phyloP scores from a whole-genome alignment of 2,797 vertebrate genomes.

The Myotis daubentonii region DNA sequence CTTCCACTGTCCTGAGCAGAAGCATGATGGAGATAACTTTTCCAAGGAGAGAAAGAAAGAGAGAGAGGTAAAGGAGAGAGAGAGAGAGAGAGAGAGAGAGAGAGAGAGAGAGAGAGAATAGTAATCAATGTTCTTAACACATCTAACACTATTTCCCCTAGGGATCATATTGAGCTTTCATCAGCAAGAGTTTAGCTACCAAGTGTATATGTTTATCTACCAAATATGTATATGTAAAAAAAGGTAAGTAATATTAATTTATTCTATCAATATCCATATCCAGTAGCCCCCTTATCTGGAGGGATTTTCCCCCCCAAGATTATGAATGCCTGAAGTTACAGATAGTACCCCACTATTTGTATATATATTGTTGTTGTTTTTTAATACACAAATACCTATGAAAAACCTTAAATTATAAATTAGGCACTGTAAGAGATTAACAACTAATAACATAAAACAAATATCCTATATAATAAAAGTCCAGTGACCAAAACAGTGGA shows the following conservation, averaged over 20 bases:
- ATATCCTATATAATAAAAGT: not conserved
- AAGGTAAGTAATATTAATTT: not conserved
- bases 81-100: too few relatives aligned
- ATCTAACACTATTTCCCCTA: not conserved
- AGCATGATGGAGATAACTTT: slow-evolving; percentile 47
- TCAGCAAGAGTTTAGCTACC: not conserved
- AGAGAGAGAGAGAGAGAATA: fast-evolving
- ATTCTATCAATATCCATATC: not conserved
- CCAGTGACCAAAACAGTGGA: too few relatives aligned
- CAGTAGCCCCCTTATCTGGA: not conserved
- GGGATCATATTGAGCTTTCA: not conserved
- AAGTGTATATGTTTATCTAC: not conserved
- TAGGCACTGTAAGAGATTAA: not conserved
- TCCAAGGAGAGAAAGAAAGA: not conserved
- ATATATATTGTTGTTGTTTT: not conserved
- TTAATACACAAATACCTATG: not conserved
- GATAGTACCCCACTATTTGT: not conserved
- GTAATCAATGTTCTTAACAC: not conserved
- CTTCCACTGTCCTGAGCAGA: not conserved
- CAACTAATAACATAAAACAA: not conserved
- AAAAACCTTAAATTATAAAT: not conserved
- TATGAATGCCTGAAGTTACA: not conserved
- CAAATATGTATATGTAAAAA: not conserved
- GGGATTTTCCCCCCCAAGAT: not conserved
- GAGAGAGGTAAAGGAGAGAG: not conserved